phyloP scores from a whole-genome alignment of 2,797 vertebrate genomes.

The Rhodeus uyekii region DNA sequence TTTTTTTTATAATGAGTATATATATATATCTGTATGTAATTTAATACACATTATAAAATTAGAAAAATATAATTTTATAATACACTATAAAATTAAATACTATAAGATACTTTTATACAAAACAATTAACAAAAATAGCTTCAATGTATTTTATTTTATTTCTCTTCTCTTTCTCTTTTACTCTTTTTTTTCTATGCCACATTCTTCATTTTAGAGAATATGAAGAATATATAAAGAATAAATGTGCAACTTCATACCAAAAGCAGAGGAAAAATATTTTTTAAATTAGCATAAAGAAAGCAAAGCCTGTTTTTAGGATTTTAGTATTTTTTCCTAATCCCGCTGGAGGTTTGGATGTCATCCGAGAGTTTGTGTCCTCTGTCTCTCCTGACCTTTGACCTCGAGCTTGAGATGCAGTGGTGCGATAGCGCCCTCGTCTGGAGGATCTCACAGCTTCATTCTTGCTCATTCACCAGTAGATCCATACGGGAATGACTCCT shows the following conservation, averaged over 20 bases:
- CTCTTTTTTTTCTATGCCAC: no score
- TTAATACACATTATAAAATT: no score
- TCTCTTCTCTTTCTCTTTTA: no score
- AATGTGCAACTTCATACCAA: not conserved
- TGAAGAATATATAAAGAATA: not conserved
- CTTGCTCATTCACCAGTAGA: not conserved
- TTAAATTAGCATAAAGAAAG: not conserved
- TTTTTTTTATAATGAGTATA: no score
- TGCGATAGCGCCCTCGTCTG: not conserved
- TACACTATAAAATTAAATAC: no score
- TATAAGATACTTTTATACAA: no score
- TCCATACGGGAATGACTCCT: not conserved
- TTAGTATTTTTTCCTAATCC: not conserved
- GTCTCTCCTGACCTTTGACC: not conserved
- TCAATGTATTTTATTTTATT: no score
- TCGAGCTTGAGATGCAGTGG: not conserved
- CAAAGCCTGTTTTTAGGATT: not conserved
- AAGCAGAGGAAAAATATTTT: not conserved
- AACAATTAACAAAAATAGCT: no score
- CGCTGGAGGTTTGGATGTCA: not conserved
- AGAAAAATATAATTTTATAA: no score
- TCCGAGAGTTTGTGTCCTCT: not conserved
- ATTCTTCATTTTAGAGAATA: no score
- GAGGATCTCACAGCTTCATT: not conserved
- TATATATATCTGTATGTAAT: no score